phyloP scores from a whole-genome alignment of 1,140 invertebrate genomes.

The Penaeus japonicus region DNA sequence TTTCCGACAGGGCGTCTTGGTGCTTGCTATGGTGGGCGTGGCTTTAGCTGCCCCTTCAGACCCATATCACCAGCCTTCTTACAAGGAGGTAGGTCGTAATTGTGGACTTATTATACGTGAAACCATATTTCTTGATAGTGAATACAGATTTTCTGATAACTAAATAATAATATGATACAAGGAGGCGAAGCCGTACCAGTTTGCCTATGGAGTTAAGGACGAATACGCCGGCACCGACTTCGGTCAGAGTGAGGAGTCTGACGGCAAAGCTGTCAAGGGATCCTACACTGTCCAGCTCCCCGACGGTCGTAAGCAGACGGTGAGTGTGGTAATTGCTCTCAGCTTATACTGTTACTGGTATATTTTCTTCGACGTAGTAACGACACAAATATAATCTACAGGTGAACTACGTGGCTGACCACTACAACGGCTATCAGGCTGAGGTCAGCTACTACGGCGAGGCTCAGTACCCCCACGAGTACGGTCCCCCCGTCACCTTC shows the following conservation, averaged over 20 bases:
- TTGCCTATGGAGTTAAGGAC: conserved; percentile 62
- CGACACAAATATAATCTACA: not conserved
- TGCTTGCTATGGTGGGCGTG: not conserved
- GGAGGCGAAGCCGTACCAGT: conserved; percentile 65
- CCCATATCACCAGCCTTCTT: not conserved
- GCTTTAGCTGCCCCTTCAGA: not conserved
- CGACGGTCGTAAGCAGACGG: conserved; percentile 67
- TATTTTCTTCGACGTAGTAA: not conserved
- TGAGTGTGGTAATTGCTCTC: not conserved
- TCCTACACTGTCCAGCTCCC: conserved; percentile 61
- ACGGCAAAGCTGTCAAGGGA: conserved; percentile 62
- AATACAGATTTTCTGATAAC: no score
- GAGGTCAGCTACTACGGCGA: conserved; percentile 57
- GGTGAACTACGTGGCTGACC: conserved; percentile 53
- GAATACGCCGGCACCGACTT: conserved; percentile 62
- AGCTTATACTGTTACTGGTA: not conserved
- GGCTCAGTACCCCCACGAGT: conserved; percentile 48
- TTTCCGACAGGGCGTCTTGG: not conserved
- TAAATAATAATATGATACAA: conserved; percentile 59
- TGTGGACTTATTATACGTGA: no score
- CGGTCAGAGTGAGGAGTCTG: conserved; percentile 61
- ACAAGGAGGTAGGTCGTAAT: not conserved
- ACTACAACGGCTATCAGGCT: no score
- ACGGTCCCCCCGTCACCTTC: conserved; percentile 47
- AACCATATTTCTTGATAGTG: no score